These are phyloP conservation scores for Hyperopisus bebe DNA, from an alignment of 2,113 vertebrate genomes.

Conservation along the genomic window DNA sequence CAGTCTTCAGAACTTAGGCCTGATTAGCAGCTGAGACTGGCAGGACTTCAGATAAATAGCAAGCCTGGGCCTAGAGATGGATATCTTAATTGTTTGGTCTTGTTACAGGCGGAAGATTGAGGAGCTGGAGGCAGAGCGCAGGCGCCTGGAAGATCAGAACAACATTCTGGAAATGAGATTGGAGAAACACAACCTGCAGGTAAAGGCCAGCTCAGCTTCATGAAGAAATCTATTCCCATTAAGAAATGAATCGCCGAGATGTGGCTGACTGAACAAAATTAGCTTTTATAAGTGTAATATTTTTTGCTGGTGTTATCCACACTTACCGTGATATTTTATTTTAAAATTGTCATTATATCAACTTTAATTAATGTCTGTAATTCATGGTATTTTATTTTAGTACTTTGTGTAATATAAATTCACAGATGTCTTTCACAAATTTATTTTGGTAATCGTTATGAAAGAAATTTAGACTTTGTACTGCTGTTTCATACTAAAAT, in stretches of 20 bases:
- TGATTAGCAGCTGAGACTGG: background rate
- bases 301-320: background rate
- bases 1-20: background rate
- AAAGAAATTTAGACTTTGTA: background rate
- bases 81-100: conserved; percentile 9
- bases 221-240: background rate
- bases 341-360: background rate
- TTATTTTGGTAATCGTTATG: background rate
- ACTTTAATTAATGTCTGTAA: background rate
- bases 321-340: background rate
- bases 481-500: background rate
- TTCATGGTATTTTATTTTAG: background rate
- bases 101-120: conserved; percentile 81
- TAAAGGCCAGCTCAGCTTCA: conserved; percentile 38
- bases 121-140: conserved; percentile 78
- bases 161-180: conserved; percentile 73
- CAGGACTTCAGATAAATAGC: background rate
- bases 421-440: background rate
- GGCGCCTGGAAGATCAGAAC: conserved; percentile 76
- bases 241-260: background rate
- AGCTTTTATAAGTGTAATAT: background rate
- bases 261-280: background rate
- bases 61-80: background rate
- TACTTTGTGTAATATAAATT: background rate
- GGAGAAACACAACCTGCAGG: conserved; percentile 79